Base-by-base conservation (phyloP, 2,113 vertebrate genomes). In the Paralichthys olivaceus region DNA sequence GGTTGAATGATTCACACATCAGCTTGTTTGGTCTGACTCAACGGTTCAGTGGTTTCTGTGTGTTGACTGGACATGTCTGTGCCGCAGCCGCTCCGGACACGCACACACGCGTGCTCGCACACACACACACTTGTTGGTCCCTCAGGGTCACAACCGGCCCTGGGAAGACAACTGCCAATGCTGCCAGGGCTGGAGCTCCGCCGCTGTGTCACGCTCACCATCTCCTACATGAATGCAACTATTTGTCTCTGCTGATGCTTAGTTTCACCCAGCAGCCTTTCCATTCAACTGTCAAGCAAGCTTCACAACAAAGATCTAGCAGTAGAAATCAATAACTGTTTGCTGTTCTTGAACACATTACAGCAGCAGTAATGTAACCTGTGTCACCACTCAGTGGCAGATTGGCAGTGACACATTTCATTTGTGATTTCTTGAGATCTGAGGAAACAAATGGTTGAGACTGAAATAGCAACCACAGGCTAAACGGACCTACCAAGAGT, bases 21-120 rank as follows among this genome's bases (percentile, higher is more conserved):
- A 11, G 66, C 79, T 71, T 86, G 83, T 86, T 86, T 83, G 81
- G 79, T 49, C 60, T 70, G 72, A 53, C 29, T 70, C 62, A 77
- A 71, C 25, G 59, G 20, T 69, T 75, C 71, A 14, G 32, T 64
- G 66, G 29, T 72, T 75, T 71, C 45, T 69, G 57, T 56, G 80
- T 81, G 80, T 73, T 57, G 72, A 80, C 75, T 74, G 73, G 69
- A 75, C 68, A 53, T 26, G 60, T 73, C 79, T 75, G 57, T 34
- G 80, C 78, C 34, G 59, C 40, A n/a, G 77, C 34, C 59, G 65
- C 76, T 75, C 40, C 0, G 2, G 54, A 25, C 64, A 81, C 57
- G 69, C 26, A 45, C 43, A 45, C 43, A 45, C 14, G 14, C 43
- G 8, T 8, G 8, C 34, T 14, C 13, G 12, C 0, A 3, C 54